phyloP scores from a whole-genome alignment of 2,113 vertebrate genomes.

The Phasianus colchicus region DNA sequence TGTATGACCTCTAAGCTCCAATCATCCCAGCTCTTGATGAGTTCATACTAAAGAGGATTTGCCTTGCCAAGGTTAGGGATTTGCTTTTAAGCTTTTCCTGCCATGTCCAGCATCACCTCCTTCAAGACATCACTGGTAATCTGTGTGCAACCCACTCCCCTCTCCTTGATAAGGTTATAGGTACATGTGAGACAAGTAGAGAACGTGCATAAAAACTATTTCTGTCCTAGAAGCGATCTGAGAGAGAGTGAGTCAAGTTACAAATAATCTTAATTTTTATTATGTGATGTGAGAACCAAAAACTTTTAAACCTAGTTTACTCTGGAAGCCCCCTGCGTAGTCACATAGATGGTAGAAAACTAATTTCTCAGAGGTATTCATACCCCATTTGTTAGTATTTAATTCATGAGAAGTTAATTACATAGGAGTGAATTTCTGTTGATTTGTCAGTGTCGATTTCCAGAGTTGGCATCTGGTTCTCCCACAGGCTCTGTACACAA shows the following conservation, averaged over 20 bases:
- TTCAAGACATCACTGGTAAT: background rate
- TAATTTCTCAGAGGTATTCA: slow-evolving; percentile 36
- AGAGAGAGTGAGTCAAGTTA: background rate
- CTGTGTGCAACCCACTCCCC: background rate
- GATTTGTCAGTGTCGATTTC: slow-evolving; percentile 45
- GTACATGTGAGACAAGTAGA: background rate
- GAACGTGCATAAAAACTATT: background rate
- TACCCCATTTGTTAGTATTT: slow-evolving; percentile 45
- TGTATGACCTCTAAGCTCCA: background rate
- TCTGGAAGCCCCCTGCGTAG: slow-evolving; percentile 9
- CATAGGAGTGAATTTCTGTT: slow-evolving; percentile 38
- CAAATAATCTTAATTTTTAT: background rate
- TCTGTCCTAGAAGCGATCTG: background rate
- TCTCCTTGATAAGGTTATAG: background rate
- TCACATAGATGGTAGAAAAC: background rate
- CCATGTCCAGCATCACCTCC: background rate
- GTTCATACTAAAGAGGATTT: background rate
- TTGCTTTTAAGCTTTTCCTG: background rate
- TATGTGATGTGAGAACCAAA: background rate
- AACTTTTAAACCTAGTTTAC: background rate
- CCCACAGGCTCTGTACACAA: background rate
- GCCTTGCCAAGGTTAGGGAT: background rate
- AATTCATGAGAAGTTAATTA: slow-evolving; percentile 51
- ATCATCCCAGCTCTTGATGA: background rate
- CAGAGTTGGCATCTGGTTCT: slow-evolving; percentile 1